These are phyloP conservation scores for Hemicentrotus pulcherrimus DNA, from an alignment of 35 echinoderm and acorn worm genomes.

Conservation along the genomic window DNA sequence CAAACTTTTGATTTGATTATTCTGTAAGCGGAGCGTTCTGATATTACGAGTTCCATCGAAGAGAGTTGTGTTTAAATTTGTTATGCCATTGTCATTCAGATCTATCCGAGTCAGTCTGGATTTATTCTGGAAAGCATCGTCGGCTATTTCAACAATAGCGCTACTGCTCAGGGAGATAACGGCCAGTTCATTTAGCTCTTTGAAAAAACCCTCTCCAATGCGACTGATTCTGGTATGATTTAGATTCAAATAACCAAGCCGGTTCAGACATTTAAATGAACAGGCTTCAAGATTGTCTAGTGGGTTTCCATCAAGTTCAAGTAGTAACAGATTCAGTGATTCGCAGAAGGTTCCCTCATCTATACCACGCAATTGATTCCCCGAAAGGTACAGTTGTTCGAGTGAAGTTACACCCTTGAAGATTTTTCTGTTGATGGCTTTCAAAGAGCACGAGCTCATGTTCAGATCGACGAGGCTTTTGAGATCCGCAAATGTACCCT, in stretches of 20 bases:
- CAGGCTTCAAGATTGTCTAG: background rate
- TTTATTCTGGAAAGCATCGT: background rate
- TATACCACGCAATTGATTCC: background rate
- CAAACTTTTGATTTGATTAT: background rate
- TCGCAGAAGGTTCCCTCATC: background rate
- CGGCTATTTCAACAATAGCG: background rate
- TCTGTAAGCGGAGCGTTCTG: background rate
- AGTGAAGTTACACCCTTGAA: slow-evolving; percentile 25
- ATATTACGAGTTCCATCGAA: background rate
- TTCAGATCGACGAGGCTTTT: background rate
- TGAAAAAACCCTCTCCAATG: background rate
- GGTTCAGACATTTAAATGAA: background rate
- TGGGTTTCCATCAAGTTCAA: slow-evolving; percentile 16
- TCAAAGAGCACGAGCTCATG: background rate
- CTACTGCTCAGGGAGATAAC: background rate
- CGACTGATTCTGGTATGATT: background rate
- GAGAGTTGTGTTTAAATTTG: background rate
- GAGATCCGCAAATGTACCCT: background rate
- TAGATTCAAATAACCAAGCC: background rate
- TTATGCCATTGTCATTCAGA: background rate
- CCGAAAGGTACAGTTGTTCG: background rate
- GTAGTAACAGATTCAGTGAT: background rate
- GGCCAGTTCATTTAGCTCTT: background rate
- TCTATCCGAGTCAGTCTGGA: background rate
- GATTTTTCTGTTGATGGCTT: background rate